phyloP scores from a whole-genome alignment of 2,113 vertebrate species.

The Taxidea taxus region DNA sequence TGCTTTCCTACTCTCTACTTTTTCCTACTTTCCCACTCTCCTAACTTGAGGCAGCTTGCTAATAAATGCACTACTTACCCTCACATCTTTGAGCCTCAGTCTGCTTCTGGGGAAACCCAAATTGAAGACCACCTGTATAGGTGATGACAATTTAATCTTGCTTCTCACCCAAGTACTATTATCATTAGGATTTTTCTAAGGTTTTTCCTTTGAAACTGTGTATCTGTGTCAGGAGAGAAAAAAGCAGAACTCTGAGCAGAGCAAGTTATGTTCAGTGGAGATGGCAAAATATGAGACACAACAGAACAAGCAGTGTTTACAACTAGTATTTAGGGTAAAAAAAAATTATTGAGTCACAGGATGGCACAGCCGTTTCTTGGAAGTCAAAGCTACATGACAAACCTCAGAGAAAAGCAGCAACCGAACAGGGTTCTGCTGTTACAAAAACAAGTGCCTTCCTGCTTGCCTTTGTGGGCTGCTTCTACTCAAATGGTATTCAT shows the following conservation, averaged over 20 bases:
- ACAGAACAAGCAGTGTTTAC: background rate
- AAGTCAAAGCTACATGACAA: conserved; percentile 27
- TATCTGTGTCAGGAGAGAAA: conserved; percentile 6
- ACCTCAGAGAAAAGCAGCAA: background rate
- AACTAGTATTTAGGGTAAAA: background rate
- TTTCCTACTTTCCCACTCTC: background rate
- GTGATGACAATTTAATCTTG: background rate
- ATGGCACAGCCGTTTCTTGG: conserved; percentile 33
- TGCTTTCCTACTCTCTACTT: background rate
- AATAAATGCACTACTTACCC: background rate
- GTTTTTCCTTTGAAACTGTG: background rate
- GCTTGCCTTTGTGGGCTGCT: conserved; percentile 16
- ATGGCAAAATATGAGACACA: conserved; percentile 23
- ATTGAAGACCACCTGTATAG: background rate
- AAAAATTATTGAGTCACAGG: conserved; percentile 47
- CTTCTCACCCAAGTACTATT: background rate
- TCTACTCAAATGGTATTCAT: conserved; percentile 30
- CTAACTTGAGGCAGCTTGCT: background rate
- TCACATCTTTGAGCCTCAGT: background rate
- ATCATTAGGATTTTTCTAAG: background rate
- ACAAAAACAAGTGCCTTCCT: conserved; percentile 8
- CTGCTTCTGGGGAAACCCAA: background rate
- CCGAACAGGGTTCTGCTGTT: background rate
- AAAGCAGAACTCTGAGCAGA: background rate
- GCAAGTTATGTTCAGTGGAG: background rate